Evolutionary conservation across 2,113 vertebrate species (phyloP).

Genomic region (Cervus canadensis): DNA sequence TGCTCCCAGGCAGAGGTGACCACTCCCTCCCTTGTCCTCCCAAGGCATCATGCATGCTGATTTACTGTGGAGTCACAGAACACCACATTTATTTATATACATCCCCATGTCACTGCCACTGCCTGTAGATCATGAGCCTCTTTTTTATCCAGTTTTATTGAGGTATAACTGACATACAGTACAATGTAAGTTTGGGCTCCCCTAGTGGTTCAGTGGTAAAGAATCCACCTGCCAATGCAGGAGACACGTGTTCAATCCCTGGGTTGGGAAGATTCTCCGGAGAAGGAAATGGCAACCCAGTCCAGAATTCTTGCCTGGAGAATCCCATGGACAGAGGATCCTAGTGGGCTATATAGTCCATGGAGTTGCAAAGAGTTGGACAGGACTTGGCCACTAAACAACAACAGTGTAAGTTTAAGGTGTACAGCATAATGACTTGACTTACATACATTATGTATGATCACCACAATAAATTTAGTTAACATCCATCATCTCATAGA

Average conservation of each 20-base stretch:
- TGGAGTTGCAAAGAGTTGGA: neutral
- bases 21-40: neutral
- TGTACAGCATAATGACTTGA: neutral
- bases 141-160: neutral
- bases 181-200: neutral
- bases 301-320: neutral
- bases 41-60: fast-evolving
- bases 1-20: neutral
- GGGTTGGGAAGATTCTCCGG: neutral
- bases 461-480: neutral
- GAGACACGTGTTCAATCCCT: fast-evolving
- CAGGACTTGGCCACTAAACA: neutral
- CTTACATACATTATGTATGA: neutral
- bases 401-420: neutral
- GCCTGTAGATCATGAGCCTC: neutral
- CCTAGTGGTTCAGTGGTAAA: neutral
- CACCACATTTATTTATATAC: neutral
- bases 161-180: neutral
- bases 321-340: neutral
- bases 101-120: neutral
- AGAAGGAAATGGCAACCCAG: neutral
- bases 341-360: neutral
- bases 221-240: neutral
- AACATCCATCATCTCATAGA: neutral
- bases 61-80: neutral